phyloP scores from a whole-genome alignment of 1,140 invertebrate genomes.

The Aphelinus atriplicis region DNA sequence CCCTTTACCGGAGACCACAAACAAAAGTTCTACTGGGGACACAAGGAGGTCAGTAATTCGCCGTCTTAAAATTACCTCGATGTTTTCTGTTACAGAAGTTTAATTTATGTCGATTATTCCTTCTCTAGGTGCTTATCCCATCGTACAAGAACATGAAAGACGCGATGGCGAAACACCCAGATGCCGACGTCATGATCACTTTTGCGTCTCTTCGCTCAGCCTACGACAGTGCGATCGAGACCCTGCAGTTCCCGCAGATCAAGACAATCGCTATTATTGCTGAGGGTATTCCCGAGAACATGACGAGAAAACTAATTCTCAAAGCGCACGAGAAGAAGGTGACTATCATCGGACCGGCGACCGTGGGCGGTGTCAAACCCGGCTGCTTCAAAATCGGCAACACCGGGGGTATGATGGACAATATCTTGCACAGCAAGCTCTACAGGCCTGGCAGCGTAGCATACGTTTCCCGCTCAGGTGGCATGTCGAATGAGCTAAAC shows the following conservation, averaged over 20 bases:
- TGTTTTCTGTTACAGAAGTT: neutral
- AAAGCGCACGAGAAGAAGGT: conserved; percentile 80
- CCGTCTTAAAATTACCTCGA: neutral
- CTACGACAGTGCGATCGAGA: conserved; percentile 96
- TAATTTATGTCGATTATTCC: too few species aligned
- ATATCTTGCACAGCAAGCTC: conserved; percentile 96
- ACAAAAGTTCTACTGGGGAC: conserved; percentile 99
- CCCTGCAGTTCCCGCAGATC: conserved; percentile 92
- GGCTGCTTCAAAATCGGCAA: conserved; percentile 99
- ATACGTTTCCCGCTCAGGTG: conserved; percentile 97
- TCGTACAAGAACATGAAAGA: conserved; percentile 98
- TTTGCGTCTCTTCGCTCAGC: conserved; percentile 98
- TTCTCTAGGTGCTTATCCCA: conserved; percentile 61
- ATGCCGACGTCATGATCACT: conserved; percentile 97
- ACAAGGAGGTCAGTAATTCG: conserved; percentile 80
- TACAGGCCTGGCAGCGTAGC: conserved; percentile 97
- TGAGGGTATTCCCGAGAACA: conserved; percentile 98
- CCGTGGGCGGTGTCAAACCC: conserved; percentile 97
- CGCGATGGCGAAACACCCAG: conserved; percentile 93
- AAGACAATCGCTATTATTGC: conserved; percentile 98
- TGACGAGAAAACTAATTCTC: conserved; percentile 94
- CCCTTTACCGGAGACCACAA: conserved; percentile 99
- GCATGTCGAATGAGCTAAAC: conserved; percentile 99
- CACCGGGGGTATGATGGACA: conserved; percentile 99
- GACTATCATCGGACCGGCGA: conserved; percentile 81